phyloP scores from a whole-genome alignment of 1,140 invertebrate genomes.

The Campoletis sonorensis region DNA sequence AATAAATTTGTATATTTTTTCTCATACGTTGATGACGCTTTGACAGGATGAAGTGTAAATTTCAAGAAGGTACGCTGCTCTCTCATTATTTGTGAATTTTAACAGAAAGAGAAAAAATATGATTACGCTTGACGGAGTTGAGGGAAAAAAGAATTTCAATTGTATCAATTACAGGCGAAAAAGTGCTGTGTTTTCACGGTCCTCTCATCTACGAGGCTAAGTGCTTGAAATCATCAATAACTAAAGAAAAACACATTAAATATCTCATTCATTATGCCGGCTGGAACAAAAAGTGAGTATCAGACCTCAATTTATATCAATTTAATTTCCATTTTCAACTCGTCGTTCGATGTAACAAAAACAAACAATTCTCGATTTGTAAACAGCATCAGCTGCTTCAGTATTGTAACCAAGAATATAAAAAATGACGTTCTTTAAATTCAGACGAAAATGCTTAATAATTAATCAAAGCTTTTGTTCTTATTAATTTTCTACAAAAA shows the following conservation, averaged over 20 bases:
- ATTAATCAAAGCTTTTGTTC: too few relatives aligned
- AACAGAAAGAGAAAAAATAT: background rate
- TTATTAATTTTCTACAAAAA: too few relatives aligned
- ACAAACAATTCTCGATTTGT: too few relatives aligned
- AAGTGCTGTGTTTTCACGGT: conserved; percentile 96
- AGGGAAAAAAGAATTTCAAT: conserved; percentile 16
- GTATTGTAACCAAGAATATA: too few relatives aligned
- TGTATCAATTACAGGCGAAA: conserved; percentile 84
- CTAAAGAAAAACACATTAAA: conserved; percentile 90
- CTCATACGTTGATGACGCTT: background rate
- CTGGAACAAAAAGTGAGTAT: conserved; percentile 96
- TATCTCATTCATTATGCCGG: conserved; percentile 98
- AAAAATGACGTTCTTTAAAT: too few relatives aligned
- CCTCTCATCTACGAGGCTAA: conserved; percentile 97
- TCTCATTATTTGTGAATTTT: background rate
- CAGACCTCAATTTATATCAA: too few relatives aligned
- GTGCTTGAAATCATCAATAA: conserved; percentile 89
- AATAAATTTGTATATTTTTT: background rate
- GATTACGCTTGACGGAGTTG: conserved; percentile 25
- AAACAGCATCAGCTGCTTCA: too few relatives aligned
- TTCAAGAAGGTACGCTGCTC: conserved; percentile 41
- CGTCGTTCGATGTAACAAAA: too few relatives aligned
- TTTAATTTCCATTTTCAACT: too few relatives aligned
- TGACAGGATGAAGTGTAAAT: conserved; percentile 44
- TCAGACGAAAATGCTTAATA: too few relatives aligned